A percentile compares a stretch with the other conserved stretches of the same genome.
These are phyloP conservation scores for Leptodirus hochenwartii DNA, from an alignment of 2,888 invertebrate genomes.

Conservation along the genomic window DNA sequence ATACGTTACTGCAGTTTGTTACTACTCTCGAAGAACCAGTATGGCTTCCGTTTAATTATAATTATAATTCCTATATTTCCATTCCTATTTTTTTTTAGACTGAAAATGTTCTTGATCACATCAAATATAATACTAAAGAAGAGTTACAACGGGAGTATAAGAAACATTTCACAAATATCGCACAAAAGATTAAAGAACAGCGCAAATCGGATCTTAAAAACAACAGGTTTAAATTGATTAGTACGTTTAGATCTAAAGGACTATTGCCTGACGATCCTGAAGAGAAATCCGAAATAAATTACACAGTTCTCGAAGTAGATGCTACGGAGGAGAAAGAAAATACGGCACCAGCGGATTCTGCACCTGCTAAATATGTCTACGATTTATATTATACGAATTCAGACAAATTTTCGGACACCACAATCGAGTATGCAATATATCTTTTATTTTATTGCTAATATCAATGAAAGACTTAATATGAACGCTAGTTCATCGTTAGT, in stretches of 20 bases:
- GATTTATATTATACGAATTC: conserved; percentile 42
- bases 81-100: conserved; percentile 21
- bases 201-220: conserved; percentile 29
- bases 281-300: conserved; percentile 13
- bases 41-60: conserved; percentile 1
- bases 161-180: conserved; percentile 27
- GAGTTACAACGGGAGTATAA: conserved; percentile 31
- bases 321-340: conserved; percentile 23
- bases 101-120: conserved; percentile 27
- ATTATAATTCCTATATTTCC: background rate
- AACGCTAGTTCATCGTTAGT: too few species aligned
- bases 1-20: conserved; percentile 3
- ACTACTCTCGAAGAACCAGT: background rate
- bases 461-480: too few species aligned
- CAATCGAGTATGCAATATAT: too few species aligned
- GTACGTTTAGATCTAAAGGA: conserved; percentile 31
- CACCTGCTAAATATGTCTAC: conserved; percentile 31
- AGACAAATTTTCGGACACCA: too few species aligned
- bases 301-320: conserved; percentile 17
- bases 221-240: conserved; percentile 39
- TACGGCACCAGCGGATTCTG: conserved; percentile 11
- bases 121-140: conserved; percentile 29
- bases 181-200: conserved; percentile 28
- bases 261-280: conserved; percentile 12
- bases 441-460: too few species aligned